Evolutionary conservation across 1,140 invertebrate species (phyloP).

Genomic region (Heliothis subflexa): DNA sequence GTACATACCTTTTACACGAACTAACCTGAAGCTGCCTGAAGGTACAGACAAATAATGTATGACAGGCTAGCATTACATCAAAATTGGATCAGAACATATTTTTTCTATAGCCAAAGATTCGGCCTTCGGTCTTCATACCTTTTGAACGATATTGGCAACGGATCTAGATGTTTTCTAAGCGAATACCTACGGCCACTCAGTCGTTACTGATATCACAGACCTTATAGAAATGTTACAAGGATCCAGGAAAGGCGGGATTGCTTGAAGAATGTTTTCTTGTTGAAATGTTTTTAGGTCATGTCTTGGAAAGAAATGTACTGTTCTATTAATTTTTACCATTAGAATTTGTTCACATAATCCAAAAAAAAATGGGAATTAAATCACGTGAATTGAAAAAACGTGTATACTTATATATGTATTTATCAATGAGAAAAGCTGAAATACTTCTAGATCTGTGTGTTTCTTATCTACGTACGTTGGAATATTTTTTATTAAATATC

Average conservation of each 20-base stretch:
- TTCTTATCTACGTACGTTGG: no score
- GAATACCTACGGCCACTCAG: constrained; percentile 40
- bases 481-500: no score
- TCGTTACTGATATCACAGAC: constrained; percentile 29
- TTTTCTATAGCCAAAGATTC: constrained; percentile 34
- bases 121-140: constrained; percentile 16
- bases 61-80: neutral
- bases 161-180: constrained; percentile 55
- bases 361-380: no score
- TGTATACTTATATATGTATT: no score
- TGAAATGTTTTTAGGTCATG: constrained; percentile 30
- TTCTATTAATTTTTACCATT: constrained; percentile 19
- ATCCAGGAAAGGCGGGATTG: constrained; percentile 12
- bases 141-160: constrained; percentile 49
- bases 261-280: constrained; percentile 28
- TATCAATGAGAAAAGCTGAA: neutral
- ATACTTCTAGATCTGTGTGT: no score
- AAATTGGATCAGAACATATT: constrained; percentile 11
- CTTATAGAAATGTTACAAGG: constrained; percentile 33
- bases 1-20: neutral
- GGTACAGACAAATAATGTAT: constrained; percentile 1
- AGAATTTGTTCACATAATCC: neutral
- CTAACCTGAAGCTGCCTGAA: neutral
- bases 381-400: no score
- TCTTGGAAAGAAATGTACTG: constrained; percentile 1